Percentiles rank a stretch among this genome's conserved stretches.
phyloP scores from a whole-genome alignment of 2,113 vertebrate species.

The Chloroceryle aenea region DNA sequence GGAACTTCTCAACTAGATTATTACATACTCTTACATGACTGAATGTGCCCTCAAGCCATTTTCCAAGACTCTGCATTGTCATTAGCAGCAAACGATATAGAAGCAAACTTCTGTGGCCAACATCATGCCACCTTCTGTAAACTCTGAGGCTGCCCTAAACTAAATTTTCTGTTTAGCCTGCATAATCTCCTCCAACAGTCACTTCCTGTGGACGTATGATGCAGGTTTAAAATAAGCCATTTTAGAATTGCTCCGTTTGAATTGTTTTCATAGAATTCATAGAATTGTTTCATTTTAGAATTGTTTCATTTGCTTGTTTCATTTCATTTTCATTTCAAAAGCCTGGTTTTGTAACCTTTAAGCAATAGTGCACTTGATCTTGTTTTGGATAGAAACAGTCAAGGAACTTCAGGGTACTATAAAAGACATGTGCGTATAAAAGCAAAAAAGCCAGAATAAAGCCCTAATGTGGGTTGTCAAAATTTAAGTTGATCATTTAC shows the following conservation, averaged over 20 bases:
- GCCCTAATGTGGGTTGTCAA: conserved; percentile 43
- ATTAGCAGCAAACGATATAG: conserved; percentile 45
- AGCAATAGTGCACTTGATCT: background rate
- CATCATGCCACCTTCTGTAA: conserved; percentile 27
- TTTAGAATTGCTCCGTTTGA: background rate
- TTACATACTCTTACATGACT: conserved; percentile 18
- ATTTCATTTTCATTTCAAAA: conserved; percentile 33
- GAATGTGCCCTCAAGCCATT: conserved; percentile 1
- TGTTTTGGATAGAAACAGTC: conserved; percentile 32
- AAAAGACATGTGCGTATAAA: conserved; percentile 55
- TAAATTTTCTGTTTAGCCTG: background rate
- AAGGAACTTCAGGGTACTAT: conserved; percentile 40
- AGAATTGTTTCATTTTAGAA: no score
- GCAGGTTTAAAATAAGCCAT: background rate
- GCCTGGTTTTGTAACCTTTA: conserved; percentile 19
- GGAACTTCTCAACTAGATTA: conserved; percentile 30
- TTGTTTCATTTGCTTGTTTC: background rate
- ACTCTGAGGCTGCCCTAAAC: background rate
- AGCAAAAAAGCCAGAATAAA: conserved; percentile 65
- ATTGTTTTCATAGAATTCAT: no score
- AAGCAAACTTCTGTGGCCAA: conserved; percentile 55
- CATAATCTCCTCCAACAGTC: background rate
- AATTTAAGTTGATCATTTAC: conserved; percentile 64
- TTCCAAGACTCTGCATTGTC: conserved; percentile 25
- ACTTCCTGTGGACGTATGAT: background rate